phyloP scores from a whole-genome alignment of 1,140 invertebrate genomes.

The Choristoneura fumiferana region DNA sequence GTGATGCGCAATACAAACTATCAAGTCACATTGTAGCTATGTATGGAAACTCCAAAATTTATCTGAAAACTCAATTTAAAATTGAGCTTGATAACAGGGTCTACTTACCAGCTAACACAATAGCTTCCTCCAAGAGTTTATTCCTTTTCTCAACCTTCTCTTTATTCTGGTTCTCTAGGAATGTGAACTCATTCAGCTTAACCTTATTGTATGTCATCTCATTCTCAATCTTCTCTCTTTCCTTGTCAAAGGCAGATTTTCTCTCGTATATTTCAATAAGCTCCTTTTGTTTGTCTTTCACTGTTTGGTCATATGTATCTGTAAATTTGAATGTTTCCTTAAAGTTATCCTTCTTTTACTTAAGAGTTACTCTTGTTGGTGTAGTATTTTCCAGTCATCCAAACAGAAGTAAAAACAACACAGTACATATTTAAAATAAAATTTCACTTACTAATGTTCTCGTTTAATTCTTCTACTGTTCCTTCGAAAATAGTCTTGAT shows the following conservation, averaged over 20 bases:
- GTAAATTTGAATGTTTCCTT: too few species aligned
- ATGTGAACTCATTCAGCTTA: slow-evolving; percentile 62
- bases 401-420: neutral
- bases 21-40: too few species aligned
- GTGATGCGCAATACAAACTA: too few species aligned
- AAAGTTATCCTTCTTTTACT: too few species aligned
- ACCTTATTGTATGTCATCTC: slow-evolving; percentile 67
- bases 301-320: slow-evolving; percentile 57
- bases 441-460: slow-evolving; percentile 76
- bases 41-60: too few species aligned
- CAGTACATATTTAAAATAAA: slow-evolving; percentile 5
- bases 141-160: slow-evolving; percentile 69
- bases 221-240: slow-evolving; percentile 68
- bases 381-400: too few species aligned
- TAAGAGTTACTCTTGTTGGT: too few species aligned
- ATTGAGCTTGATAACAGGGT: too few species aligned
- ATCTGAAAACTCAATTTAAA: too few species aligned
- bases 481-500: slow-evolving; percentile 82
- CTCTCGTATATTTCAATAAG: slow-evolving; percentile 64
- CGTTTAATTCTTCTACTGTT: slow-evolving; percentile 80
- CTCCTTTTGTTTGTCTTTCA: slow-evolving; percentile 67
- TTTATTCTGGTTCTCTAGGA: slow-evolving; percentile 73
- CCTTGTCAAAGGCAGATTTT: slow-evolving; percentile 59
- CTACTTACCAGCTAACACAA: slow-evolving; percentile 70
- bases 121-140: slow-evolving; percentile 55